Conservation (phyloP, 1,140 invertebrate species). For the Arctopsyche grandis region DNA sequence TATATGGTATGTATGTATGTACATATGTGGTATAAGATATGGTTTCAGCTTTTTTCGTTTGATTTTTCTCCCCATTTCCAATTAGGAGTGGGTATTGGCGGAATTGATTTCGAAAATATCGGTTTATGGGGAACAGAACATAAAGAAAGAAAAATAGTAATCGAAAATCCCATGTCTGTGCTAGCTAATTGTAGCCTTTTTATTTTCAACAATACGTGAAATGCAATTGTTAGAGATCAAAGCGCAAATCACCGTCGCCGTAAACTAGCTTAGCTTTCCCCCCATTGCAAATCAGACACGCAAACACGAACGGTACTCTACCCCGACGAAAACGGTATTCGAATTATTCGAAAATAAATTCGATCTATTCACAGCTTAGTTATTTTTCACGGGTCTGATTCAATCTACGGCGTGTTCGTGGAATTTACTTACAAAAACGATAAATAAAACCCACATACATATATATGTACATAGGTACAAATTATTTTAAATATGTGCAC, state of each 20-base stretch:
- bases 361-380: neutral
- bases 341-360: no score
- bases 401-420: no score
- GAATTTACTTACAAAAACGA: no score
- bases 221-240: slow-evolving; percentile 52
- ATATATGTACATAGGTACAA: neutral
- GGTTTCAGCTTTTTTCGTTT: no score
- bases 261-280: slow-evolving; percentile 42
- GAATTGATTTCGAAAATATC: neutral
- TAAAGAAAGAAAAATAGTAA: neutral
- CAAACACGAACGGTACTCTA: neutral
- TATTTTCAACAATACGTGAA: slow-evolving; percentile 53
- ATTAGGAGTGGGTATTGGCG: neutral
- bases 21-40: no score
- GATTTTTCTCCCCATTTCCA: no score
- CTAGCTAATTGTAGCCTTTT: slow-evolving; percentile 44
- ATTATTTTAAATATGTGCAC: no score
- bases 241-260: slow-evolving; percentile 42
- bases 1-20: no score
- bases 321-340: neutral
- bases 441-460: neutral
- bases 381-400: neutral
- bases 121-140: neutral
- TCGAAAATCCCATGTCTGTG: neutral
- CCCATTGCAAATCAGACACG: neutral